These are phyloP conservation scores for Liopterus haemorrhoidalis DNA, from an alignment of 2,888 invertebrate genomes.

Conservation along the genomic window DNA sequence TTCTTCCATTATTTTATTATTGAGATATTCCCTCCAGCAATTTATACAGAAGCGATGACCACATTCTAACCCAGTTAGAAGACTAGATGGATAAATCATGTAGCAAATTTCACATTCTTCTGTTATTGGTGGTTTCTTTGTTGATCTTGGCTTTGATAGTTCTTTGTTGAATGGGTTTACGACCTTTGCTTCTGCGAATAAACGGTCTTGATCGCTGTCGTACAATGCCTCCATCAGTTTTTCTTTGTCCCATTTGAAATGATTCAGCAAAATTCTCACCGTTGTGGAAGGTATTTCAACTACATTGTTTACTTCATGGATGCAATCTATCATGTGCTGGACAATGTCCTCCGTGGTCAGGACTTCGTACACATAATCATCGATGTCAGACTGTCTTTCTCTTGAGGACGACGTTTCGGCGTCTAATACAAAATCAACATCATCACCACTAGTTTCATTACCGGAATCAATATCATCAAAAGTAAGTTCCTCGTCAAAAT, in stretches of 20 bases:
- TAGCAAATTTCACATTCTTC: constrained; percentile 95
- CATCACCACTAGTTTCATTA: constrained; percentile 90
- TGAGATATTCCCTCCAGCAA: constrained; percentile 97
- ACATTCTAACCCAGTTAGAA: constrained; percentile 94
- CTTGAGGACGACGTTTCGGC: constrained; percentile 70
- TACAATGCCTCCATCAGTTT: constrained; percentile 96
- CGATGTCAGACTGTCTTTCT: constrained; percentile 74
- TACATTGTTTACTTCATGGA: constrained; percentile 93
- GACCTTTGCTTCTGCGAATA: constrained; percentile 91
- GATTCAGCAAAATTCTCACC: constrained; percentile 90
- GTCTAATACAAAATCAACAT: constrained; percentile 89
- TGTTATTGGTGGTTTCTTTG: constrained; percentile 64
- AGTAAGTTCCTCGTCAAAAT: constrained; percentile 85
- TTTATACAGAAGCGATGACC: constrained; percentile 92
- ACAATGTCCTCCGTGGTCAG: constrained; percentile 95
- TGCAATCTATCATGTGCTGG: constrained; percentile 94
- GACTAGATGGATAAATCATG: constrained; percentile 66
- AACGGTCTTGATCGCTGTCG: constrained; percentile 89
- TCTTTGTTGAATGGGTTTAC: constrained; percentile 82
- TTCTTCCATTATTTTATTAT: constrained; percentile 97
- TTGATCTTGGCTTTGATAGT: constrained; percentile 38
- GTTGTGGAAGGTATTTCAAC: constrained; percentile 87
- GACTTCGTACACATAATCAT: constrained; percentile 93
- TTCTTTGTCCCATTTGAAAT: constrained; percentile 99
- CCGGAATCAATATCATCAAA: constrained; percentile 87